These are phyloP conservation scores for Drosophila suboccidentalis DNA, from an alignment of 2,888 invertebrate species.

Conservation along the genomic window DNA sequence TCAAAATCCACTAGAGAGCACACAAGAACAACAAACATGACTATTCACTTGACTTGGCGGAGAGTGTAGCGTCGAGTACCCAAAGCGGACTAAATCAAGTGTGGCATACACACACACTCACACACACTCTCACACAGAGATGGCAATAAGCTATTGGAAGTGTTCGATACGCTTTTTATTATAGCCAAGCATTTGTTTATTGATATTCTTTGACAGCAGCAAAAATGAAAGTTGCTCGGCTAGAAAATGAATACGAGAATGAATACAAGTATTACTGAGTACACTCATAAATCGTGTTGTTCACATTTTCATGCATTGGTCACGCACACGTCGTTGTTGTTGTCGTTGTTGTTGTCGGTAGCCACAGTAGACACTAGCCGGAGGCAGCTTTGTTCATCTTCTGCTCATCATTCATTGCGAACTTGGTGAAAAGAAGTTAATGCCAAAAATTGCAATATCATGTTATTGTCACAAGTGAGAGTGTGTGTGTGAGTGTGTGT, in stretches of 20 bases:
- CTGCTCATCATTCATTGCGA: slow-evolving; percentile 24
- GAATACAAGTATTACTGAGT: slow-evolving; percentile 20
- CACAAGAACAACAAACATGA: slow-evolving; percentile 36
- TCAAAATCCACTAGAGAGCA: slow-evolving; percentile 63
- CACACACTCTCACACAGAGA: slow-evolving; percentile 31
- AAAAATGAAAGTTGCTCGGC: slow-evolving; percentile 75
- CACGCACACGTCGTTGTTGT: slow-evolving; percentile 31
- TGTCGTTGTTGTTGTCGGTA: not conserved
- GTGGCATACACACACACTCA: slow-evolving; percentile 24
- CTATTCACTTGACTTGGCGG: slow-evolving; percentile 53
- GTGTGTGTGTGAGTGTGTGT: slow-evolving; percentile 20
- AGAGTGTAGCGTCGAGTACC: slow-evolving; percentile 44
- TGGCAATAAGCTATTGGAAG: slow-evolving; percentile 68
- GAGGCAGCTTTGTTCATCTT: slow-evolving; percentile 37
- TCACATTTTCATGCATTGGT: slow-evolving; percentile 53
- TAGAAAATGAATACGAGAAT: slow-evolving; percentile 33
- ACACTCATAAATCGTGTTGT: slow-evolving; percentile 48
- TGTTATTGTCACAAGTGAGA: slow-evolving; percentile 67
- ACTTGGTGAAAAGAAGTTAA: slow-evolving; percentile 67
- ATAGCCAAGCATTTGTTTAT: slow-evolving; percentile 47
- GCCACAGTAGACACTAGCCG: slow-evolving; percentile 39
- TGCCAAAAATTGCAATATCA: slow-evolving; percentile 75
- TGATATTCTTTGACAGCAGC: slow-evolving; percentile 65
- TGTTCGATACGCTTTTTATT: slow-evolving; percentile 66
- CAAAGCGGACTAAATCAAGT: slow-evolving; percentile 67